Evolutionary conservation across 1,140 invertebrate species (phyloP), one percentile per base, ranked within the genome.

Genomic region (Nephila pilipes): DNA sequence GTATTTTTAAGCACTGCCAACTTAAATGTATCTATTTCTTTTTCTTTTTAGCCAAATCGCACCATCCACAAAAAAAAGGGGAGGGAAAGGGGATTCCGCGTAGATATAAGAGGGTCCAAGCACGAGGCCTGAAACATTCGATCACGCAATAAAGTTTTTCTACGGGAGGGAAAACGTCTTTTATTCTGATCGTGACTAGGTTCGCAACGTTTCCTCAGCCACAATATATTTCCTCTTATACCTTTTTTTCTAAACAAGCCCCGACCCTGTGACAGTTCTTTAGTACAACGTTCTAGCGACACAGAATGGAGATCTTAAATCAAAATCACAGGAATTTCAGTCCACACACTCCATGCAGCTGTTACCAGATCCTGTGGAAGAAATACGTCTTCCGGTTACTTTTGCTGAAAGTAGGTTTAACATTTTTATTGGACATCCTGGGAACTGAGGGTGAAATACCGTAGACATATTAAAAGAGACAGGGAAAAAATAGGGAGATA

Each of bases 171-270:
- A 25, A 85, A 85, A 85, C 83, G 83, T 60, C 83, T 60, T 54
- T 60, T 57, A 54, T 85, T 60, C 57, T 36, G 83, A 63, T 85
- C 83, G 83, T 85, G 83, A 85, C 83, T 29, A 54, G 83, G 83
- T 16, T 32, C 29, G 55, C n/a, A 85, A 38, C 29, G n/a, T 85
- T 60, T 60, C 54, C 29, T 29, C 2, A 20, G 29, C 57, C 14
- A 25, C 14, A 32, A 36, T 85, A 85, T 85, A 85, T 85, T 20
- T 85, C 57, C 46, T 18, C 6, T n/a, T 36, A 2, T n/a, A 22
- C 14, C n/a, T 85, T 85, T 85, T 29, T 22, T 38, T 22, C 32
- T 10, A 22, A 20, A 36, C 29, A 32, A n/a, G 57, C 36, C 8
- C 25, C 22, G 8, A 14, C 29, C 83, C 16, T 36, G 29, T 75